Evolutionary conservation across 2,797 vertebrate species (phyloP).

Genomic region (Pteronotus mesoamericanus): DNA sequence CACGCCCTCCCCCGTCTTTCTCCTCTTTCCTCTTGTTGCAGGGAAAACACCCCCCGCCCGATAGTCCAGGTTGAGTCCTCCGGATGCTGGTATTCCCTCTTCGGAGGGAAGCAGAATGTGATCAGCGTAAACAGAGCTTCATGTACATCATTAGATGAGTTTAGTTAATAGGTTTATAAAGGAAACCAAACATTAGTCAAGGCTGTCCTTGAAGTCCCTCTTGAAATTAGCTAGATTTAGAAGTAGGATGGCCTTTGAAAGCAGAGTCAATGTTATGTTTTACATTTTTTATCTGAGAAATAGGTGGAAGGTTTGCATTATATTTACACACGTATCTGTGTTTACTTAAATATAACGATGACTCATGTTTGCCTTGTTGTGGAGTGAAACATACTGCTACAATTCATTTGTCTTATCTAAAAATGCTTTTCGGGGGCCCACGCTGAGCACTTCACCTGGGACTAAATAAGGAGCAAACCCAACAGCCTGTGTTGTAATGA

Average conservation of each 20-base stretch:
- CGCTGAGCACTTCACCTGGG: not conserved
- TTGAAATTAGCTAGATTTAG: not conserved
- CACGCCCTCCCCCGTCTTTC: too few species aligned
- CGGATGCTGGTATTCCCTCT: not conserved
- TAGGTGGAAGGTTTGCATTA: not conserved
- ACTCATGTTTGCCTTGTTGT: not conserved
- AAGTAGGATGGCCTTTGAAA: not conserved
- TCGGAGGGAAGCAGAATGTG: not conserved
- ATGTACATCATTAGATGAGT: not conserved
- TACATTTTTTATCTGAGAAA: not conserved
- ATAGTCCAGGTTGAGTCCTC: not conserved
- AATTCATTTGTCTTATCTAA: not conserved
- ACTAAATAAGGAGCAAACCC: not conserved
- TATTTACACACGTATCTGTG: too few species aligned
- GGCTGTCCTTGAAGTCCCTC: not conserved
- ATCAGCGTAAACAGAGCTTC: not conserved
- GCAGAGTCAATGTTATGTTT: not conserved
- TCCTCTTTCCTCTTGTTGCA: not conserved
- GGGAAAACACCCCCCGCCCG: not conserved
- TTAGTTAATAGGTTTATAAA: not conserved
- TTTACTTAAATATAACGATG: not conserved
- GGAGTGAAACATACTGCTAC: not conserved
- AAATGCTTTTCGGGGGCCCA: not conserved
- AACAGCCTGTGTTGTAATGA: too few species aligned
- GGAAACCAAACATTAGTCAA: not conserved